Evolutionary conservation across 2,113 vertebrate genomes (phyloP), one percentile per base, ranked within the genome.

Genomic region (Myotis lucifugus): DNA sequence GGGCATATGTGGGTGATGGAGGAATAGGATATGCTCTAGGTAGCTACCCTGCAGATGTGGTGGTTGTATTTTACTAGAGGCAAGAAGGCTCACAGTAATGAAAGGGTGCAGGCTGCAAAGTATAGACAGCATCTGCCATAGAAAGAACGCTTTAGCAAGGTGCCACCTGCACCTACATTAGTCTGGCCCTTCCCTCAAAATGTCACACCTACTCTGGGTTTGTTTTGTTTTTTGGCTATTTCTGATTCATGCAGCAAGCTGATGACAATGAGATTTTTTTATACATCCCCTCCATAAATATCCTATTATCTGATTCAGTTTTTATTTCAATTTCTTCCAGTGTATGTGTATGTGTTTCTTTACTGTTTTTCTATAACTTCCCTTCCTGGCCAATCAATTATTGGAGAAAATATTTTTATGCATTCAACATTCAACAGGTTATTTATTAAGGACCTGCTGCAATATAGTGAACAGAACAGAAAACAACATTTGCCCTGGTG

Each of bases 41-140:
- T 29, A 64, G 23, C 46, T 73, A 34, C 15, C 48, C 37, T 61
- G 21, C 27, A 67, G 46, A 8, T 18, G 18, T 37, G 17, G 18
- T 37, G 10, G 23, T 12, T 86, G 46, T 56, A 23, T 87, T 93
- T 85, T 54, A 66, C 46, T 27, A 67, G 72, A 73, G 37, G 56
- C 79, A 64, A 25, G 66, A 85, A 37, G 85, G 73, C 17, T 67
- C 11, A 5, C 18, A 12, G 34, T 61, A 48, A 78, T 59, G 21
- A 78, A 42, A 52, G 15, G 13, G 3, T 11, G 23, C 15, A 17
- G 67, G 83, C 50, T 93, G 14, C 46, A 88, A 83, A 67, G 42
- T 59, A 34, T 8, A 93, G 52, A 40, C 9, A 52, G 72, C 84
- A 93, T 96, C 84, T 96, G 93, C 42, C n/a, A 4, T 25, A 14